Evolutionary conservation across 2,113 vertebrate species (phyloP), one percentile per base, ranked within the genome.

Genomic region (Beaufortia kweichowensis): DNA sequence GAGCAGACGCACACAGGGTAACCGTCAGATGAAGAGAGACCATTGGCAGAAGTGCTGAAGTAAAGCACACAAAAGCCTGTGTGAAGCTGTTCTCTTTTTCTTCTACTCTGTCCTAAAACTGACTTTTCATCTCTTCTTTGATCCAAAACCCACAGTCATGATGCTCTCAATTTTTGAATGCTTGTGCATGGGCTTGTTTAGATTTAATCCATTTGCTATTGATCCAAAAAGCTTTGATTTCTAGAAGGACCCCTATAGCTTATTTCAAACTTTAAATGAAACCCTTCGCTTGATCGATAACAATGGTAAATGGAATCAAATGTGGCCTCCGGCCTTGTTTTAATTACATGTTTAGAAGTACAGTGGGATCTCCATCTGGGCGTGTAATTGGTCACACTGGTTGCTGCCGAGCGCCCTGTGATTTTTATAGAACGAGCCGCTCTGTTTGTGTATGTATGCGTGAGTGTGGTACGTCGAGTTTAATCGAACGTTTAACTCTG

Each of bases 151-250:
- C 81, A 73, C 60, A 23, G 66, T 75, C 35, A 65, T 46, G 79
- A 72, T 68, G 19, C 50, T 46, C 82, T 85, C 86, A 2, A 85
- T 88, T 86, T 87, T 84, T 86, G 84, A 87, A 85, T 85, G 91
- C 88, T 85, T 91, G 91, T 88, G 71, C 83, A 90, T 91, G 89
- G 88, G 80, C 83, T 89, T 86, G 78, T 91, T 93, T 91, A 89
- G 91, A 91, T 93, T 91, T 87, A 91, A 94, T 94, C 90, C 89
- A 88, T 83, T 87, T 79, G 86, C 84, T 90, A 90, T 93, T 93
- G 92, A 92, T 95, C 91, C 90, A 86, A 85, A 83, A 85, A 88
- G 84, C 1, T 0, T 82, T 80, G 82, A 79, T 87, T 89, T 87
- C 89, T 88, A 89, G 86, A 84, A 79, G 89, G 82, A 83, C 86